phyloP scores from a whole-genome alignment of 2,113 vertebrate species.

The Nothocercus julius region DNA sequence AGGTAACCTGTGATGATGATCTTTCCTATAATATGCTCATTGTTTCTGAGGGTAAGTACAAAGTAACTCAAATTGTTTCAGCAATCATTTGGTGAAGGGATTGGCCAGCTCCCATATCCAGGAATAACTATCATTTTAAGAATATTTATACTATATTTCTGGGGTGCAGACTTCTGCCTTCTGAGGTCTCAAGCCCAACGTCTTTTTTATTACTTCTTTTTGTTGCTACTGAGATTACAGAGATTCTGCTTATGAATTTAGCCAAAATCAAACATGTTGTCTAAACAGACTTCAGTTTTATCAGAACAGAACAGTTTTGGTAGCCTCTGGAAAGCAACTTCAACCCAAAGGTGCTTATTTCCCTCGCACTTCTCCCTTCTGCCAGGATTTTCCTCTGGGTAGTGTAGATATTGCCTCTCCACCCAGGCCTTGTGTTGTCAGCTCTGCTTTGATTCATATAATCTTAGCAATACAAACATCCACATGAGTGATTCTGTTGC shows the following conservation, averaged over 20 bases:
- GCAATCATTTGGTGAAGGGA: not conserved
- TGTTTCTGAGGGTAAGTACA: not conserved
- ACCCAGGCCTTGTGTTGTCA: not conserved
- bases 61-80: not conserved
- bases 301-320: not conserved
- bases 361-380: not conserved
- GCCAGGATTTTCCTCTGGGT: not conserved
- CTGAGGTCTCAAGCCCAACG: not conserved
- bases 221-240: not conserved
- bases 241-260: not conserved
- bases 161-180: not conserved
- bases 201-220: too few relatives aligned
- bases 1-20: not conserved
- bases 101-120: not conserved
- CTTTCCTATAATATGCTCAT: not conserved
- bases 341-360: not conserved
- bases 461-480: not conserved
- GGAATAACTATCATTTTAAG: not conserved
- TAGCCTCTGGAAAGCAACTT: not conserved
- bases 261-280: not conserved
- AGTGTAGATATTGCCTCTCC: not conserved
- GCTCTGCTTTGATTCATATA: not conserved
- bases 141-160: not conserved
- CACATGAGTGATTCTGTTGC: not conserved
- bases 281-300: not conserved